These are phyloP conservation scores for Eudasyphora cyanicolor DNA, from an alignment of 2,888 invertebrate species.

Conservation along the genomic window DNA sequence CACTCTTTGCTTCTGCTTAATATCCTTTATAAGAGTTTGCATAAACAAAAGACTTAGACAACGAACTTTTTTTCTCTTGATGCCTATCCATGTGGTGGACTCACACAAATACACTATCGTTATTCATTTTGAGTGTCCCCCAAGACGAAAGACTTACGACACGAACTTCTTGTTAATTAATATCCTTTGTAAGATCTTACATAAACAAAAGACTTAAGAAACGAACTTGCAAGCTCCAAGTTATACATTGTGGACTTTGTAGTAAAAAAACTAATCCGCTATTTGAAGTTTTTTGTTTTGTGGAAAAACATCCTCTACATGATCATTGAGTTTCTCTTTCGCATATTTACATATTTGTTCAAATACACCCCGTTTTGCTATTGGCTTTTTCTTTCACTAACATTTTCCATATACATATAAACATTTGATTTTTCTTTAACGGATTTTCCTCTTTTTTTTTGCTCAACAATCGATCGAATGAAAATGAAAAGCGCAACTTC, in stretches of 20 bases:
- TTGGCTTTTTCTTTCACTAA: constrained; percentile 42
- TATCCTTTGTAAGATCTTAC: too few species aligned
- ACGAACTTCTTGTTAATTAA: constrained; percentile 1
- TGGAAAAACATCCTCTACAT: background rate
- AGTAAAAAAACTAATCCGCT: too few species aligned
- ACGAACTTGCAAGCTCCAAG: too few species aligned
- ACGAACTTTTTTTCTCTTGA: too few species aligned
- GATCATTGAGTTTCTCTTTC: constrained; percentile 58
- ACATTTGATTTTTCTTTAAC: constrained; percentile 19
- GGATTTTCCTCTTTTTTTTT: background rate
- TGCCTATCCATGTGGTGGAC: too few species aligned
- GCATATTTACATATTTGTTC: constrained; percentile 46
- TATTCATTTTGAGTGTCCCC: background rate
- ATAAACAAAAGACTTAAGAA: too few species aligned
- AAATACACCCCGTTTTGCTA: constrained; percentile 22
- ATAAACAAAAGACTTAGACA: constrained; percentile 18
- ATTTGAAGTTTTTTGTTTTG: constrained; percentile 3
- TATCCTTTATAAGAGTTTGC: background rate
- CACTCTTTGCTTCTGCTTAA: too few species aligned
- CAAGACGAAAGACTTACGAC: constrained; percentile 34
- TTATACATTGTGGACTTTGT: too few species aligned
- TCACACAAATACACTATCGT: background rate
- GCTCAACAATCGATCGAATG: constrained; percentile 28
- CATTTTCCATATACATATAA: background rate
- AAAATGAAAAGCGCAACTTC: constrained; percentile 13